These are phyloP conservation scores for Sycophaga agraensis DNA, from an alignment of 1,140 invertebrate species.

Conservation along the genomic window DNA sequence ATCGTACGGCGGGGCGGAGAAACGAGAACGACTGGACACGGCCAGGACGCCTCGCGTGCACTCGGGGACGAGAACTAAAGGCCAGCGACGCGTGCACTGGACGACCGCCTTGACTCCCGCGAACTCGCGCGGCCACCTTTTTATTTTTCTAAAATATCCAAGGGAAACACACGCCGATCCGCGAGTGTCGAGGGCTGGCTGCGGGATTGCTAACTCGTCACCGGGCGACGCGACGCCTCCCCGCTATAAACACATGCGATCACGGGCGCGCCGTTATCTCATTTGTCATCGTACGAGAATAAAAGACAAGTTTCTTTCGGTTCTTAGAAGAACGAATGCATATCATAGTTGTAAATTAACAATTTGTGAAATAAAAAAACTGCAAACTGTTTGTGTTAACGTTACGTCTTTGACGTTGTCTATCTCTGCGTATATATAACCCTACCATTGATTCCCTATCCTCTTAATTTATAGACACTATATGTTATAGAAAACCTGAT, in stretches of 20 bases:
- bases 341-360: conserved; percentile 79
- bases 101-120: too few relatives aligned
- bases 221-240: too few relatives aligned
- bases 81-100: background rate
- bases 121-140: background rate
- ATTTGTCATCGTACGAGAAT: conserved; percentile 26
- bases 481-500: too few relatives aligned
- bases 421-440: too few relatives aligned
- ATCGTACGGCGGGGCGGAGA: too few relatives aligned
- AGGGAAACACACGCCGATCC: background rate
- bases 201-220: too few relatives aligned
- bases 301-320: conserved; percentile 59
- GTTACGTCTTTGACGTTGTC: conserved; percentile 20
- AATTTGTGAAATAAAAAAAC: conserved; percentile 60
- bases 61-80: background rate
- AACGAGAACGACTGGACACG: too few relatives aligned
- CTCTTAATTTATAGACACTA: too few relatives aligned
- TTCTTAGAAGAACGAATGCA: conserved; percentile 78
- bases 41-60: too few relatives aligned
- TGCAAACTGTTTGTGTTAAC: conserved; percentile 60
- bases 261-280: conserved; percentile 19
- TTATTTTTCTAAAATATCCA: conserved; percentile 12
- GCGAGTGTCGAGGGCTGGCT: background rate
- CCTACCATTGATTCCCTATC: too few relatives aligned
- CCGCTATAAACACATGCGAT: background rate